phyloP scores from a whole-genome alignment of 2,888 invertebrate genomes.

The Amorpha juglandis region DNA sequence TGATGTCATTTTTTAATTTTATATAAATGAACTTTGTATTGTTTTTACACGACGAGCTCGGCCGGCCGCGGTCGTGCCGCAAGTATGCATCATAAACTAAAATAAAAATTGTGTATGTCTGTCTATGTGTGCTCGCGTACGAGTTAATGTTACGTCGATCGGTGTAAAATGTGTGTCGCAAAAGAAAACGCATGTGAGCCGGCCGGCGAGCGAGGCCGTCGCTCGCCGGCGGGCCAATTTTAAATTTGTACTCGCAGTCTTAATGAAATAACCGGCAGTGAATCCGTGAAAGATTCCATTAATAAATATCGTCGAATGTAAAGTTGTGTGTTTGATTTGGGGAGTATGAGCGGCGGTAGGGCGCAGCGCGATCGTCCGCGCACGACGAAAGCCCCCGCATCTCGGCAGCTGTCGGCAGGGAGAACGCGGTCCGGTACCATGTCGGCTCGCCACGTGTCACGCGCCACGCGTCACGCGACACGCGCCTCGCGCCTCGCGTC shows the following conservation, averaged over 20 bases:
- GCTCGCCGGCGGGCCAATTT: constrained; percentile 78
- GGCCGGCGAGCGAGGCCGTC: constrained; percentile 72
- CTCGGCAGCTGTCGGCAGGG: constrained; percentile 83
- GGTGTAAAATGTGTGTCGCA: constrained; percentile 84
- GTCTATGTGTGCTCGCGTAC: constrained; percentile 85
- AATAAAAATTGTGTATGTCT: constrained; percentile 80
- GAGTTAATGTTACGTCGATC: constrained; percentile 84
- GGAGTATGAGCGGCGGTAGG: constrained; percentile 51
- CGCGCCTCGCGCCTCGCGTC: constrained; percentile 46
- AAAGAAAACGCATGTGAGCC: constrained; percentile 80
- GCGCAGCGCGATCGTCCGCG: constrained; percentile 81
- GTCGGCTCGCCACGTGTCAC: constrained; percentile 60
- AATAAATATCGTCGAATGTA: constrained; percentile 86
- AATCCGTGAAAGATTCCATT: constrained; percentile 84
- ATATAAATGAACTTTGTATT: constrained; percentile 84
- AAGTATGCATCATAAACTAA: constrained; percentile 80
- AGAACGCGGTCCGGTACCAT: constrained; percentile 80
- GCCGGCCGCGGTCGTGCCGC: constrained; percentile 81
- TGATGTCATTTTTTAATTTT: constrained; percentile 85
- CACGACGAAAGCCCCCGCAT: constrained; percentile 83
- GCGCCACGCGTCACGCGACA: constrained; percentile 41
- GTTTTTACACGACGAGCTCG: constrained; percentile 84
- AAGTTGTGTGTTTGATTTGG: constrained; percentile 70
- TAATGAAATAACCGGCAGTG: constrained; percentile 84
- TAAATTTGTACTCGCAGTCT: constrained; percentile 84